Base-by-base conservation (phyloP, 2,113 vertebrate species). In the Colaptes auratus region DNA sequence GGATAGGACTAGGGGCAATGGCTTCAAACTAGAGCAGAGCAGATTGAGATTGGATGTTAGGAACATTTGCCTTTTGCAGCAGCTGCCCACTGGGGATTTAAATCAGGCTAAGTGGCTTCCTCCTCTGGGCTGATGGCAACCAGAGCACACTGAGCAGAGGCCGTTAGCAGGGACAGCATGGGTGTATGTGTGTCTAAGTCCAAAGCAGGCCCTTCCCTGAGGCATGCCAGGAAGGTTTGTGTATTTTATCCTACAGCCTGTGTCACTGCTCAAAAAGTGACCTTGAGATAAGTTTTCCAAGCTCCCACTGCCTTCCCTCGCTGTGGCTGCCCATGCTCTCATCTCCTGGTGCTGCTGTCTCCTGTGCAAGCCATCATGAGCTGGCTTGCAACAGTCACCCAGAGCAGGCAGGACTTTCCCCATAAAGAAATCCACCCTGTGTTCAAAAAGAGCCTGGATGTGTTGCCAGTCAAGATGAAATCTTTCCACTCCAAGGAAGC, bases 401-500 rank as follows among this genome's bases (percentile, higher is more conserved):
- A 82, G 36, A 52, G 50, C 27, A 56, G 53, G 78, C 42, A 48
- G 84, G 58, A 76, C 60, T 39, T 79, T 83, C 74, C 92, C 94
- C 82, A 64, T 60, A 82, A 84, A 82, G 76, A 66, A 72, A 90
- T 56, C 79, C 82, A 84, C 58, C 82, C 66, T 66, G 15, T 33
- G 86, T 56, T 71, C 79, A 91, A 5, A 89, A 46, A 48, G 55
- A 77, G 48, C 71, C 89, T 88, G 87, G 72, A 77, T 95, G 89
- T 76, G 48, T 88, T 88, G 70, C 65, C 1, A 4, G 64, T 95
- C 78, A 80, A 73, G 64, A 82, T 39, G 42, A 95, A 96, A 92
- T 95, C 23, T 95, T 96, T 95, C 91, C 87, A 95, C 82, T 86
- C 82, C 82, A 92, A 48, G 83, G 95, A 95, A 92, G 91, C 44